Evolutionary conservation across 2,113 vertebrate genomes (phyloP), one percentile per base, ranked within the genome.

Genomic region (Chascanopsetta lugubris): DNA sequence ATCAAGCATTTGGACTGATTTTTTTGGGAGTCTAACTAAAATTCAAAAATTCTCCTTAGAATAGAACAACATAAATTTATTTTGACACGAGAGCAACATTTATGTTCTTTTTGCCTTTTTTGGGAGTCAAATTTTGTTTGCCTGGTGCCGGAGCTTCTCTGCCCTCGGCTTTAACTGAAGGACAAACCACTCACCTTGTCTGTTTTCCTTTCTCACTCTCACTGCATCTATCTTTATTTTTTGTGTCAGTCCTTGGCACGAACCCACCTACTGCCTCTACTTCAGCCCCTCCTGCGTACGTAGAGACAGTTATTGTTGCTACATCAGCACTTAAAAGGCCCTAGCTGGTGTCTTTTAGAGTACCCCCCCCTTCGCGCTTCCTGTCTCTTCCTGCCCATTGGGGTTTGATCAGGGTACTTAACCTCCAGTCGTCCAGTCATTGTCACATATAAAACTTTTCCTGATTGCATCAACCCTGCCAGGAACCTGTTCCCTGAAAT

Each of bases 261-360:
- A 26, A 61, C 82, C 80, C 85, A 80, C 81, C 86, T 86, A 88
- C 71, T 79, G 80, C 70, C 83, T 77, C 77, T 84, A 65, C 85
- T 84, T 80, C 72, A 84, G 82, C 80, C 78, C 74, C 72, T 85
- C 64, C 83, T 80, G 82, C 84, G 76, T 82, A 58, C 62, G 72
- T 72, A 75, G 72, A 87, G 85, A 88, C 88, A 85, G 81, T 86
- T 90, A 86, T 87, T 88, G 85, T 86, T 88, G 85, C 83, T 87
- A 82, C 83, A 87, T 85, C 83, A 85, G 77, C 79, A 85, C 85
- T 84, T 90, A 88, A 82, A 82, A n/a, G n/a, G 82, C 82, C 85
- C 86, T 85, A 84, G 84, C 80, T 87, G 80, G 80, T 78, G 87
- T 83, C 75, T 80, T 80, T 86, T 29, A 66, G 75, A 80, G 82